phyloP scores from a whole-genome alignment of 2,888 invertebrate species.

The Adelphocoris suturalis region DNA sequence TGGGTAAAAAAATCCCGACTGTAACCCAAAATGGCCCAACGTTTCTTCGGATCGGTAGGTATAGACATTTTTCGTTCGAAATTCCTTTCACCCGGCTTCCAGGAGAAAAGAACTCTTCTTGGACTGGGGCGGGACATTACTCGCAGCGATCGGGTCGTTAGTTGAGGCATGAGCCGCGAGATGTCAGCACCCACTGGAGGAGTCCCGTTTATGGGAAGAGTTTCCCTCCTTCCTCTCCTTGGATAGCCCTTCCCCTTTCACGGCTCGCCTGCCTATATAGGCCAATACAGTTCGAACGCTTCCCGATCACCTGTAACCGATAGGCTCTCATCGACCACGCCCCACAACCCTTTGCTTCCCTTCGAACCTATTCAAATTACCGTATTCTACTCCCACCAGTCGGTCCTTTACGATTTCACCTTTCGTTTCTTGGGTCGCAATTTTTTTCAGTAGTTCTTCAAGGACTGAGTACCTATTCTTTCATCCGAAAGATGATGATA shows the following conservation, averaged over 20 bases:
- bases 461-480: too few relatives aligned
- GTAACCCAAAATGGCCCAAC: too few relatives aligned
- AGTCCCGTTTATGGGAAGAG: slow-evolving; percentile 38
- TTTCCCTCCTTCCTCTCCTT: not conserved
- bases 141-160: not conserved
- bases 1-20: too few relatives aligned
- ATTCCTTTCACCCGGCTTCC: too few relatives aligned
- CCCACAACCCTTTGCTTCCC: slow-evolving; percentile 62
- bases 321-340: slow-evolving; percentile 71
- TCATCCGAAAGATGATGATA: not conserved
- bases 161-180: not conserved
- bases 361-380: slow-evolving; percentile 68
- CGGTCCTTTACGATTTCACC: not conserved
- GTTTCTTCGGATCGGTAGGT: too few relatives aligned
- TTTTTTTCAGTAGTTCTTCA: too few relatives aligned
- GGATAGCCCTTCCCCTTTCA: not conserved
- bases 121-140: not conserved
- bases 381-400: not conserved
- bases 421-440: not conserved
- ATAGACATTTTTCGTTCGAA: too few relatives aligned
- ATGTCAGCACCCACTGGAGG: slow-evolving; percentile 21
- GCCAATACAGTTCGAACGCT: slow-evolving; percentile 70
- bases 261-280: slow-evolving; percentile 40
- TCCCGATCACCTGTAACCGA: slow-evolving; percentile 70
- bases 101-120: too few relatives aligned